Conservation (phyloP, 2,113 vertebrate genomes). For the Acrocephalus arundinaceus region DNA sequence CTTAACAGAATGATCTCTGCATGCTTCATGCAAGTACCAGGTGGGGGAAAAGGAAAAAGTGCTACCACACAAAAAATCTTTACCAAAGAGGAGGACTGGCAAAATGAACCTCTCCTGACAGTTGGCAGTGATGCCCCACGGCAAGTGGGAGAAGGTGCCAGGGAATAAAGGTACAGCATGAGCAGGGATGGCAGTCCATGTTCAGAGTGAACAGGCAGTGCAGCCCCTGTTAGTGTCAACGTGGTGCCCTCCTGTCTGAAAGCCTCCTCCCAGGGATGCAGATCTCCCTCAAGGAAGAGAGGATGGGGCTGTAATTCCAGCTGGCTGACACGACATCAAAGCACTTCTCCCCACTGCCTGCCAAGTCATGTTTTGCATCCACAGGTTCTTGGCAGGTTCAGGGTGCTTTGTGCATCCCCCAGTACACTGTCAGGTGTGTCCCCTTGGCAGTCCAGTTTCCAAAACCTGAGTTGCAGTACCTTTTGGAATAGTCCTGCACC, state of each 20-base stretch:
- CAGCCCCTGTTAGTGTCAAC: fast-evolving
- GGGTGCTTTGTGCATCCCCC: background rate
- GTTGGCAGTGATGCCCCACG: background rate
- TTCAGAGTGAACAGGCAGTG: background rate
- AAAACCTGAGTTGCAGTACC: background rate
- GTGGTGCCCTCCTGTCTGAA: background rate
- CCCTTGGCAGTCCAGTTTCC: background rate
- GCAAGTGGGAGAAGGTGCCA: background rate
- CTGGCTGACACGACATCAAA: background rate
- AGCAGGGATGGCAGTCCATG: background rate
- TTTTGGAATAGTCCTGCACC: background rate
- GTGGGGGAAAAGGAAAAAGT: background rate
- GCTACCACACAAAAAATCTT: background rate
- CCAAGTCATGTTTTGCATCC: background rate
- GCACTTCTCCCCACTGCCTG: background rate
- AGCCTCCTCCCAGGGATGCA: background rate
- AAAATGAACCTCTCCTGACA: background rate
- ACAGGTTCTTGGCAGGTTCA: background rate
- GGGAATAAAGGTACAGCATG: background rate
- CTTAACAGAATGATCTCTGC: background rate
- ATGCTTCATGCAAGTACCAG: background rate
- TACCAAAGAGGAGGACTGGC: background rate
- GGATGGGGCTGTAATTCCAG: background rate
- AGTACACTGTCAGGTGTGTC: background rate
- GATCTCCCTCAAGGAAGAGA: background rate